Evolutionary conservation across 2,888 invertebrate species (phyloP), one percentile per base, ranked within the genome.

Genomic region (Invenusta paracnida): DNA sequence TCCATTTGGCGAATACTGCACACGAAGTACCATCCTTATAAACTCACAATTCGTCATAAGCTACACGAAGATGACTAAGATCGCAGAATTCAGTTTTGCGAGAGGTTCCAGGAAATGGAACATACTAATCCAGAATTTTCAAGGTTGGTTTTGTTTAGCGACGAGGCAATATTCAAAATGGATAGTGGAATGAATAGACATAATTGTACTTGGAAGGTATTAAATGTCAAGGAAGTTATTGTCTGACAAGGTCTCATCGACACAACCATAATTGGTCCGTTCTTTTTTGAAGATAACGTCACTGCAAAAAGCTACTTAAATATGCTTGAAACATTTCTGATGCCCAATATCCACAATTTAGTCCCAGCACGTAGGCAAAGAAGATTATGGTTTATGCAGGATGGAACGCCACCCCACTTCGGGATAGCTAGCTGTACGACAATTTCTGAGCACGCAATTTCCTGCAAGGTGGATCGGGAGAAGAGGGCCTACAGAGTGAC

Each of bases 281-380:
- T 73, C 73, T 73, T 73, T 73, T 73, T 73, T 73, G 17, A 73
- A 73, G 73, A 23, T 73, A 73, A 73, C 73, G 73, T 73, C 73
- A 73, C 11, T 73, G 73, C 73, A 73, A 23, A 73, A 73, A 73
- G 73, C 73, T n/a, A 73, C 25, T 73, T 73, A 23, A 73, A 73
- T 5, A 73, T 73, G 73, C 73, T 73, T 73, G 73, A 73, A 73
- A 73, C 73, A 73, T 73, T n/a, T 73, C 73, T 73, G 73, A 73
- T 73, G 73, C 73, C 11, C 73, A 73, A 23, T 73, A 73, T 73
- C 73, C 73, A 73, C 27, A 73, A 73, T 73, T 73, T 73, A 73
- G 11, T 73, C 25, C 73, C 73, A 73, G 73, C 73, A 73, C 25
- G 73, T 25, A 73, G 73, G 73, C 11, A 73, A 73, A 25, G 11